Evolutionary conservation across 2,797 vertebrate species (phyloP).

Genomic region (Dipus sagitta): DNA sequence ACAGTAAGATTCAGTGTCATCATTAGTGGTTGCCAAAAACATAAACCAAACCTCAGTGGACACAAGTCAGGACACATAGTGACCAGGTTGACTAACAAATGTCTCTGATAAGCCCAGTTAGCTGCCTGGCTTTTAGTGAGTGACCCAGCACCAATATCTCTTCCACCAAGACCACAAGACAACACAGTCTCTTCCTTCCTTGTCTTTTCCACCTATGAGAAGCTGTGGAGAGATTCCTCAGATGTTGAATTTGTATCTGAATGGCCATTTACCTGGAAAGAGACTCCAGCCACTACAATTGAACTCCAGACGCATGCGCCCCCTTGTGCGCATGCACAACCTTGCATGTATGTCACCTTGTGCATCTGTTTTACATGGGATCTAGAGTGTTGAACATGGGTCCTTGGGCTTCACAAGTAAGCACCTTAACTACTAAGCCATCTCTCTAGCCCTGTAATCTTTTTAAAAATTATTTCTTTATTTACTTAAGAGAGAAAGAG

Average conservation of each 20-base stretch:
- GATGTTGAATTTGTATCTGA: conserved; percentile 11
- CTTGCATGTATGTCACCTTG: no score
- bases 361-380: no score
- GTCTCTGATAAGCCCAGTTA: not conserved
- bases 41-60: not conserved
- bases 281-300: not conserved
- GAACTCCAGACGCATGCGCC: no score
- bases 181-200: not conserved
- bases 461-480: no score
- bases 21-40: not conserved
- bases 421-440: not conserved
- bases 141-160: not conserved
- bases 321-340: no score
- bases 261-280: not conserved
- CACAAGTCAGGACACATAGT: not conserved
- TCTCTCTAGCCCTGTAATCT: not conserved
- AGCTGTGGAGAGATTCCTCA: not conserved
- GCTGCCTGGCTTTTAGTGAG: not conserved
- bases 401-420: no score
- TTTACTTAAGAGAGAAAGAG: no score
- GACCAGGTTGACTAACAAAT: not conserved
- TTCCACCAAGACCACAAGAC: not conserved
- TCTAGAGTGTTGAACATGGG: no score
- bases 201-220: not conserved
- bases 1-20: not conserved